Conservation (phyloP, 2,797 vertebrate species). For the Argyrosomus regius region DNA sequence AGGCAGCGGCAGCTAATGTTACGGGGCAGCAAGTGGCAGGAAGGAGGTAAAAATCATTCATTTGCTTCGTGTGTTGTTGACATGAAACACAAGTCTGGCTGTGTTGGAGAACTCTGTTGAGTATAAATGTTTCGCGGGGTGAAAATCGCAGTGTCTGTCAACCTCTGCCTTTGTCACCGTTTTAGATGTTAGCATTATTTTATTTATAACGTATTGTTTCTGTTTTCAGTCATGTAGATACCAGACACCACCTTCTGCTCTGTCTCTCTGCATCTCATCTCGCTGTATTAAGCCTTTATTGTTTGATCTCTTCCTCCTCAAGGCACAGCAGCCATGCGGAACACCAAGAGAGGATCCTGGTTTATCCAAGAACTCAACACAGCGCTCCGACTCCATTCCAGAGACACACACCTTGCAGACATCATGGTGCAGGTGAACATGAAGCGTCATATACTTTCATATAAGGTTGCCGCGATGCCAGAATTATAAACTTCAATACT, state of each 20-base stretch:
- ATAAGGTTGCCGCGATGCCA: too few species aligned
- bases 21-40: too few species aligned
- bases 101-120: too few species aligned
- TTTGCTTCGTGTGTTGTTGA: too few species aligned
- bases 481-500: too few species aligned
- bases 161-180: background rate
- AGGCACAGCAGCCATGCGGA: constrained; percentile 97
- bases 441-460: background rate
- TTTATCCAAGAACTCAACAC: constrained; percentile 93
- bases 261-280: constrained; percentile 12
- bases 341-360: constrained; percentile 97
- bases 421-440: constrained; percentile 93
- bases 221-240: background rate
- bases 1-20: too few species aligned
- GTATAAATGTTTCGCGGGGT: too few species aligned
- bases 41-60: too few species aligned
- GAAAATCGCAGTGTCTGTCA: too few species aligned
- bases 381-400: constrained; percentile 89
- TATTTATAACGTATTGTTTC: background rate
- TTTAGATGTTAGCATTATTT: background rate
- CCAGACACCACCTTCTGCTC: background rate
- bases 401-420: constrained; percentile 93
- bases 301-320: constrained; percentile 37
- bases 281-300: constrained; percentile 36
- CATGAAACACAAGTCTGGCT: too few species aligned